These are phyloP conservation scores for Picathartes gymnocephalus DNA, from an alignment of 2,113 vertebrate genomes.

Conservation along the genomic window DNA sequence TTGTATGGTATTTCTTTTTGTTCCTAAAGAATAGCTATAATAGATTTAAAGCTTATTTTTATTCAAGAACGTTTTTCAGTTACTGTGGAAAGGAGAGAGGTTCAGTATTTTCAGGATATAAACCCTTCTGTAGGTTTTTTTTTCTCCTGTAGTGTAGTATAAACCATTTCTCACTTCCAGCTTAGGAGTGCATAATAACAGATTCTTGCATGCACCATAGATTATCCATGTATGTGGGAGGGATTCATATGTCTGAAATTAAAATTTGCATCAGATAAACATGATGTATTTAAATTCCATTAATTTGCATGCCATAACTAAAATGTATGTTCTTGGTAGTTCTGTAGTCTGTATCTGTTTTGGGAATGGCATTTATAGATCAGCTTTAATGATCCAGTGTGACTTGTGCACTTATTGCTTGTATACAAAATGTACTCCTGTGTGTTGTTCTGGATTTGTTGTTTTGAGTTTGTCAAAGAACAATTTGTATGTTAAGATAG, in stretches of 20 bases:
- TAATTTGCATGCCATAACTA: not conserved
- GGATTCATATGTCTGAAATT: slow-evolving; percentile 32
- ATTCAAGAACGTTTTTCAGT: not conserved
- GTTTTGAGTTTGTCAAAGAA: not conserved
- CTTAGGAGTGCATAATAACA: slow-evolving; percentile 14
- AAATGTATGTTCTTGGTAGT: not conserved
- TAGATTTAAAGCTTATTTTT: not conserved
- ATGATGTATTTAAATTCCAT: not conserved
- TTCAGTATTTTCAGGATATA: not conserved
- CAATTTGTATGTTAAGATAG: not conserved
- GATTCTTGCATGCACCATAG: not conserved
- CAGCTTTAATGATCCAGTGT: not conserved
- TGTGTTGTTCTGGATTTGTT: not conserved
- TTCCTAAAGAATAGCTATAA: not conserved
- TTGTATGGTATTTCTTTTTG: not conserved
- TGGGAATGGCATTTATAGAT: slow-evolving; percentile 16
- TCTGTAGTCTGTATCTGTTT: not conserved
- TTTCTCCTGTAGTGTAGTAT: not conserved
- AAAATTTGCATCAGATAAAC: slow-evolving; percentile 44
- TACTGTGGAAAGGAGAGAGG: not conserved
- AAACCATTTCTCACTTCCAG: slow-evolving; percentile 20
- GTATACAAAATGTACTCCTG: not conserved
- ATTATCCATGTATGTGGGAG: slow-evolving; percentile 30
- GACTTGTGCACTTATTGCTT: not conserved
- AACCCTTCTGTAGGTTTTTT: not conserved